Evolutionary conservation across 2,797 vertebrate genomes (phyloP), one percentile per base, ranked within the genome.

Genomic region (Halcyon leucocephala): DNA sequence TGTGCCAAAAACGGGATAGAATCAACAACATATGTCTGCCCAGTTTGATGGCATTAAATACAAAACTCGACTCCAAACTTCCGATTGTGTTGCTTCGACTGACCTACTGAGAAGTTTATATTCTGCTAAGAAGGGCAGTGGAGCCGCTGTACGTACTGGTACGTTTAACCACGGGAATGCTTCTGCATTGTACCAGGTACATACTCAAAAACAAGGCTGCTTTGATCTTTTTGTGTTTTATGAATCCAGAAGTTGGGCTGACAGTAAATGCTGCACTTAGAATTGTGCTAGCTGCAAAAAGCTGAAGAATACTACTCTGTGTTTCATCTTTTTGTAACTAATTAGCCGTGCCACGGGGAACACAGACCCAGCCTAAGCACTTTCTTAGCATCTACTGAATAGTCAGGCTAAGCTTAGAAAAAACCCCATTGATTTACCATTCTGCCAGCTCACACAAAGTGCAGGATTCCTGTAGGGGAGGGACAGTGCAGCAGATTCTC

Each of bases 141-240:
- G 3, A 62, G 22, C 39, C 9, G 2, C 7, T 39, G 0, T 0
- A 31, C 4, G 31, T 33, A 57, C 31, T 57, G 19, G 20, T 33
- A 57, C 31, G 14, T 10, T 19, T 16, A 78, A 87, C 41, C 41
- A 3, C 2, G 8, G 19, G 49, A 41, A 14, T 15, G 15, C 21
- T 33, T 69, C 72, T 4, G 0, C 12, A 5, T 5, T 21, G 15
- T 6, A 9, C 48, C 4, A 9, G 9, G 10, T 5, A 3, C 46
- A 39, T 4, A 19, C 8, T 46, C 2, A 61, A 42, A 80, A 66
- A 1, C 4, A n/a, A 55, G 19, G 22, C 26, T 52, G 9, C 29
- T 58, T 87, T 62, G 18, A 12, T 15, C 26, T 14, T 2, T 13
- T 2, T 6, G 9, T 9, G 3, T 35, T 67, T 42, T 44, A 44